These are phyloP conservation scores for Dascyllus trimaculatus DNA, from an alignment of 2,113 vertebrate genomes.

Conservation along the genomic window DNA sequence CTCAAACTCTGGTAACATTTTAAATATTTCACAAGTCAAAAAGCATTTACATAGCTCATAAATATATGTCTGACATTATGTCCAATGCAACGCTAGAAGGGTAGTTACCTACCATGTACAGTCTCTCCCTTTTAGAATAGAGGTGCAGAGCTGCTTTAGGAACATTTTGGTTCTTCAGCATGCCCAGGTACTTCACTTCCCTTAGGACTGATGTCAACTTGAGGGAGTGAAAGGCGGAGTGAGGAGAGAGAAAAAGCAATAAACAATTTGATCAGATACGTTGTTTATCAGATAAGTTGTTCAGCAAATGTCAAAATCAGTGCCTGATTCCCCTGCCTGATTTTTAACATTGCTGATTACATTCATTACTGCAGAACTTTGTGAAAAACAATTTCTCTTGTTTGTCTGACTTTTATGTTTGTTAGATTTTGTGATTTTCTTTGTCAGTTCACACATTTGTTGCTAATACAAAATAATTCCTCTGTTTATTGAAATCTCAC, in stretches of 20 bases:
- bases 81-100: background rate
- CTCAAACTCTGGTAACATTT: background rate
- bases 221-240: background rate
- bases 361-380: conserved; percentile 1
- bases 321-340: too few relatives aligned
- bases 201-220: conserved; percentile 84
- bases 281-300: background rate
- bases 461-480: conserved; percentile 11
- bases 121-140: conserved; percentile 79
- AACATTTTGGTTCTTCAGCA: conserved; percentile 82
- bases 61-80: background rate
- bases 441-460: background rate
- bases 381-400: background rate
- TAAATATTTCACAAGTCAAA: background rate
- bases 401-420: conserved; percentile 11
- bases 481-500: background rate
- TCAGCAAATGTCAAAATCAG: too few relatives aligned
- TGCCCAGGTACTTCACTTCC: conserved; percentile 83
- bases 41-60: background rate
- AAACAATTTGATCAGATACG: background rate
- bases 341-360: background rate
- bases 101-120: conserved; percentile 79
- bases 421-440: background rate
- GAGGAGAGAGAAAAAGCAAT: conserved; percentile 2
- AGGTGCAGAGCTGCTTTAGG: conserved; percentile 81